phyloP scores from a whole-genome alignment of 1,140 invertebrate species.

The Drosophila equinoxialis region DNA sequence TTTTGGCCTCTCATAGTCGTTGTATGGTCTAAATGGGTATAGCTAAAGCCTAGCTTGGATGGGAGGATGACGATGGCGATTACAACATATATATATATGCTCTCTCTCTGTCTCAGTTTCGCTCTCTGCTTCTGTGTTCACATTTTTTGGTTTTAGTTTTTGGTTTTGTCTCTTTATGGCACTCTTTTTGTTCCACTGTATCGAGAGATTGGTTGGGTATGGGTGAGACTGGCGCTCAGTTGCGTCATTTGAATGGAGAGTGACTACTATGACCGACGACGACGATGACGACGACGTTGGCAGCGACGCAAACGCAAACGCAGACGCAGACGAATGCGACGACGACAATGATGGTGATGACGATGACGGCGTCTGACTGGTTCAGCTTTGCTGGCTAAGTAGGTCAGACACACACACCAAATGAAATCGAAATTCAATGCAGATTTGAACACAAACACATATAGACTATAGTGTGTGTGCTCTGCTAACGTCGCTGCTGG shows the following conservation, averaged over 20 bases:
- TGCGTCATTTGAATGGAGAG: slow-evolving; percentile 67
- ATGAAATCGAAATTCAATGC: slow-evolving; percentile 82
- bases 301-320: neutral
- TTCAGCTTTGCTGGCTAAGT: slow-evolving; percentile 82
- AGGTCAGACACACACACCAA: slow-evolving; percentile 73
- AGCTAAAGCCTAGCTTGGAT: slow-evolving; percentile 43
- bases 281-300: slow-evolving; percentile 19
- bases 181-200: slow-evolving; percentile 27
- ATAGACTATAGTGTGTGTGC: neutral
- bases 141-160: neutral
- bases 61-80: slow-evolving; percentile 26
- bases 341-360: slow-evolving; percentile 1
- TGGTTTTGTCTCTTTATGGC: slow-evolving; percentile 19
- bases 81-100: slow-evolving; percentile 30
- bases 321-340: slow-evolving; percentile 17
- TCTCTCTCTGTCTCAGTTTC: neutral
- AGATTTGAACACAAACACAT: slow-evolving; percentile 52
- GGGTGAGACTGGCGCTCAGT: slow-evolving; percentile 56
- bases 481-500: slow-evolving; percentile 28
- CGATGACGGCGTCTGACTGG: slow-evolving; percentile 54
- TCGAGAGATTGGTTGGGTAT: slow-evolving; percentile 11
- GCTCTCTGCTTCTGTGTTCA: slow-evolving; percentile 7
- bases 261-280: slow-evolving; percentile 34
- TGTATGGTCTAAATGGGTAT: slow-evolving; percentile 29
- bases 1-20: slow-evolving; percentile 25